These are phyloP conservation scores for Platycnemis pennipes DNA, from an alignment of 2,888 invertebrate species.

Conservation along the genomic window DNA sequence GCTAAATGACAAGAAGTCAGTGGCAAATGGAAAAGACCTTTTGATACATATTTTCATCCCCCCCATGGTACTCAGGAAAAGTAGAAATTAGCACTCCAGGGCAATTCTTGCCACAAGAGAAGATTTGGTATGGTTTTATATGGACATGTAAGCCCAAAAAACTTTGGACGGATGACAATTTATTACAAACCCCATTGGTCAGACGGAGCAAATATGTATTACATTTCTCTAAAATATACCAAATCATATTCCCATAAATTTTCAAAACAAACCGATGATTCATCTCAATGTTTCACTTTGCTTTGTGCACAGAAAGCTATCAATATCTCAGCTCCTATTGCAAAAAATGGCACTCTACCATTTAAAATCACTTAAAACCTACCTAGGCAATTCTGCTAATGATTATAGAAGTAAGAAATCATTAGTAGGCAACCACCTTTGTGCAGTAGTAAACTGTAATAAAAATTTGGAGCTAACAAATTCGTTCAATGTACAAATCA, in stretches of 20 bases:
- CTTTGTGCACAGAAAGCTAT: not conserved
- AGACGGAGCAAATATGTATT: constrained; percentile 28
- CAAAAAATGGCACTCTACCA: not conserved
- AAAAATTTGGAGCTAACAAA: not conserved
- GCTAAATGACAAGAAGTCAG: not conserved
- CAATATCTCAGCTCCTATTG: not conserved
- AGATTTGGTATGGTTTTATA: constrained; percentile 16
- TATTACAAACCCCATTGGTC: constrained; percentile 34
- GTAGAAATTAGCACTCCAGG: not conserved
- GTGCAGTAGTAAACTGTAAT: not conserved
- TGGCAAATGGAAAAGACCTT: not conserved
- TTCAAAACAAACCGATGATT: not conserved
- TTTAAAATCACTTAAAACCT: constrained; percentile 5
- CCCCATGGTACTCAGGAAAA: not conserved
- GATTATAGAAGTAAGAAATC: not conserved
- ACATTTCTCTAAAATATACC: constrained; percentile 48
- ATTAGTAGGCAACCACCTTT: not conserved
- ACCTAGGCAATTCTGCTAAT: not conserved
- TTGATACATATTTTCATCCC: not conserved
- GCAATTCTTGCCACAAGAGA: not conserved
- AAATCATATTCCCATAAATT: constrained; percentile 23
- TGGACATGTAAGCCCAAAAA: not conserved
- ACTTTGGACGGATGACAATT: constrained; percentile 54
- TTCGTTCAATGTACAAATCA: not conserved
- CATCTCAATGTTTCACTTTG: not conserved